Base-by-base conservation (phyloP, 2,888 invertebrate genomes). In the Melanophora roralis region DNA sequence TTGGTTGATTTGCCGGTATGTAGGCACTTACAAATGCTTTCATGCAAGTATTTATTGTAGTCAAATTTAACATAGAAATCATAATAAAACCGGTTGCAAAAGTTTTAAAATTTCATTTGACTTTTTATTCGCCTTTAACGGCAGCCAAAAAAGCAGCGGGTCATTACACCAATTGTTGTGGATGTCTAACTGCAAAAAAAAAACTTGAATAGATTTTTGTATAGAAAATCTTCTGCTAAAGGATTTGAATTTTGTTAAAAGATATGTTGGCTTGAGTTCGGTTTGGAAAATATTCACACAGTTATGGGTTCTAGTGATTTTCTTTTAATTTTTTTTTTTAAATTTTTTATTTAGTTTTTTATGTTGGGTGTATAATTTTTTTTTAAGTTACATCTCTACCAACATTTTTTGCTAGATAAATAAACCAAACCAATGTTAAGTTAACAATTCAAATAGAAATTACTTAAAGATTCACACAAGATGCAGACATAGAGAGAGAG, bases 151-250 rank as follows among this genome's bases (percentile, higher is more conserved):
- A 79, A 79, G 16, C 86, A 87, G 87, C 85, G 86, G 85, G 86
- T 87, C 87, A 87, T 87, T 86, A 86, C 86, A 85, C 83, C 82
- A 83, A 83, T 82, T 81, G 81, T 83, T 85, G 82, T 81, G 82
- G 79, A 78, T 83, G 78, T 81, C 77, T 68, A 75, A 71, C 74
- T 71, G 40, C 27, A 60, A 47, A 74, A 55, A 40, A 19, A 49
- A 27, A 36, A 36, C 47, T 4, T 38, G 5, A 51, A 27, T n/a
- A 43, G 49, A 32, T 40, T 27, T 27, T 27, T 27, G 27, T 27
- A 5, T 27, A 27, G 27, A 14, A 36, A 67, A 60, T 68, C 43
- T 60, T 45, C 67, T 60, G n/a, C 23, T 14, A n/a, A 71, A 71
- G 69, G 69, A 76, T 64, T 69, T 72, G 47, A 12, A 4, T 40